Percentiles rank a stretch among this genome's conserved stretches.
phyloP scores from a whole-genome alignment of 1,140 invertebrate genomes.

The Trachelipus rathkii region DNA sequence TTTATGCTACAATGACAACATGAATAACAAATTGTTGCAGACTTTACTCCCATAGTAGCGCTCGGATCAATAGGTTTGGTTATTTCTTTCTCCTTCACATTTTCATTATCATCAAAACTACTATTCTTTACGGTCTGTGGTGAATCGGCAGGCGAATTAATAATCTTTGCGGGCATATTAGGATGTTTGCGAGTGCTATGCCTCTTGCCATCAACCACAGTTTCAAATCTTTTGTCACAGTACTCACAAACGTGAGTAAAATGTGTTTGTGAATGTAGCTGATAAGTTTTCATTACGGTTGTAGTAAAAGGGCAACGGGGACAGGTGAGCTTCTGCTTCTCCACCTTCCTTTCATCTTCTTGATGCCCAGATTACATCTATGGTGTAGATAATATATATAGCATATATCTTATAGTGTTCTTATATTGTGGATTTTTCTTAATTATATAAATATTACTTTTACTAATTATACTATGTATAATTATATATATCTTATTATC shows the following conservation, averaged over 20 bases:
- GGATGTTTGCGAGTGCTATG: neutral
- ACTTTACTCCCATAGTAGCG: neutral
- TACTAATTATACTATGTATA: slow-evolving; percentile 30
- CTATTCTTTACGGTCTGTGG: neutral
- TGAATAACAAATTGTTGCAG: slow-evolving; percentile 20
- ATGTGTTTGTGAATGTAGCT: slow-evolving; percentile 25
- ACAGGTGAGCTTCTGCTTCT: slow-evolving; percentile 24
- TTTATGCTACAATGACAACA: slow-evolving; percentile 43
- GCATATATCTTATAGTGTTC: too few species aligned
- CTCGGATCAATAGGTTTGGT: neutral
- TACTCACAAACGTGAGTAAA: neutral
- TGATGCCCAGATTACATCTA: too few species aligned
- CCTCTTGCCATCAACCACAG: neutral
- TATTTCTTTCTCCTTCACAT: neutral
- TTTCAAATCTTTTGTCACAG: neutral
- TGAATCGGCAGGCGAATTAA: neutral
- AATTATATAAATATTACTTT: slow-evolving; percentile 9
- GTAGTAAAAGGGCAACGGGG: slow-evolving; percentile 27
- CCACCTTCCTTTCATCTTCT: neutral
- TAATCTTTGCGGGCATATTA: neutral
- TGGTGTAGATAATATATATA: too few species aligned
- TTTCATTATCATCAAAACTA: slow-evolving; percentile 10
- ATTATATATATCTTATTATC: slow-evolving; percentile 24
- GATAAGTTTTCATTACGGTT: slow-evolving; percentile 10
- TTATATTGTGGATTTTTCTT: neutral